Base-by-base conservation (phyloP, 2,113 vertebrate species). In the Pollachius pollachius region DNA sequence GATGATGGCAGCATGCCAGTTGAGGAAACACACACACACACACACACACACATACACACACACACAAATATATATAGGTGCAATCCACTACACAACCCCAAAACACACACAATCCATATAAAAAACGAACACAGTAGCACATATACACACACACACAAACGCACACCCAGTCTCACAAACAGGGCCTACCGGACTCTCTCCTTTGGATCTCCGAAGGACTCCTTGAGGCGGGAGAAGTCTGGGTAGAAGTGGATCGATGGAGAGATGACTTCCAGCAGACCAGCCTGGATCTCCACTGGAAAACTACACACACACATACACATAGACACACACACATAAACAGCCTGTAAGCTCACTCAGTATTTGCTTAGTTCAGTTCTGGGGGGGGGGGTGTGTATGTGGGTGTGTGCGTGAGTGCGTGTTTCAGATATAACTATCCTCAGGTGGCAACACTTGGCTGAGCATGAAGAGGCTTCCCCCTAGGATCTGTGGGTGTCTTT, bases 161-260 rank as follows among this genome's bases (percentile, higher is more conserved):
- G 27, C 66, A n/a, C 25, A 48, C 61, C 61, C 58, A 69, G 17
- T 61, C 30, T 66, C 12, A 23, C 23, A 62, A 17, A 0, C 4
- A 54, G 19, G 41, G 34, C 41, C 37, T 88, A 97, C 96, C 94
- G 94, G 89, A 97, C 96, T 89, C 96, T 93, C 83, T 98, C 96
- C 78, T 96, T 96, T 18, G 95, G 95, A 84, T 97, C 96, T 8
- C 96, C 96, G 52, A 98, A 97, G 37, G 96, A 97, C 87, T 98
- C 96, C 41, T 94, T 83, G 52, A 98, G 93, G 54, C 87, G 90
- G 23, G 95, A 96, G 84, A 98, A 97, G 88, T 97, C 96, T 18
- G 96, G 96, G 74, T 97, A 98, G 89, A 97, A 97, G 87, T 96
- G 93, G 1, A 94, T 89, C 27, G 96, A 97, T 0, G 96, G 96